Base-by-base conservation (phyloP, 2,888 invertebrate genomes). In the Carterocephalus palaemon region DNA sequence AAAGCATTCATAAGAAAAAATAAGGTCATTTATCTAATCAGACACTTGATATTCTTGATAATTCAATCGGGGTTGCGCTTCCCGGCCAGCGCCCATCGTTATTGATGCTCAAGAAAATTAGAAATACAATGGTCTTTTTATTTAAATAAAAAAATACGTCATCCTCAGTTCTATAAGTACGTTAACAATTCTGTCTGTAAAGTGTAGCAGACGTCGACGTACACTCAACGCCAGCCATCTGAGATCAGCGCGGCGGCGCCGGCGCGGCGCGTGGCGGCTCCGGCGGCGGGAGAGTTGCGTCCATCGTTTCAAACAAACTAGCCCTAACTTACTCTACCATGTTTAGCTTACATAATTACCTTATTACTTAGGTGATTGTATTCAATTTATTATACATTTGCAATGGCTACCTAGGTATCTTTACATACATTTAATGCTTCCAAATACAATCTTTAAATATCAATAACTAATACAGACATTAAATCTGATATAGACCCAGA, bases 111-210 rank as follows among this genome's bases (percentile, higher is more conserved):
- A 28, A 28, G 36, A 28, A 36, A 43, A 36, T 16, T 36, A 23
- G 24, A 9, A 45, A 48, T 54, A 70, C 67, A 78, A 73, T 81
- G 81, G 79, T 83, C 64, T 76, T 81, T 77, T 82, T 77, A 75
- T 76, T 81, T 78, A 79, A 80, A 80, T 78, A 81, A 82, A 83
- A 84, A 82, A 83, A 80, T 80, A 83, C 81, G 81, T 77, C 64
- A 72, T 81, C 70, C 74, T 80, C 77, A 80, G 75, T 78, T 83
- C 76, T 83, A 81, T 84, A 84, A 85, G 85, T 84, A 85, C 85
- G 74, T 78, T 76, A 84, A 82, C 83, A 82, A 74, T 79, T 79
- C n/a, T n/a, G n/a, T n/a, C n/a, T n/a, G n/a, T n/a, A n/a, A n/a
- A n/a, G n/a, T n/a, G n/a, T 77, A 79, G 81, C 80, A 82, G 78